Evolutionary conservation across 2,797 vertebrate genomes (phyloP).

Genomic region (Zenarchopterus dispar): DNA sequence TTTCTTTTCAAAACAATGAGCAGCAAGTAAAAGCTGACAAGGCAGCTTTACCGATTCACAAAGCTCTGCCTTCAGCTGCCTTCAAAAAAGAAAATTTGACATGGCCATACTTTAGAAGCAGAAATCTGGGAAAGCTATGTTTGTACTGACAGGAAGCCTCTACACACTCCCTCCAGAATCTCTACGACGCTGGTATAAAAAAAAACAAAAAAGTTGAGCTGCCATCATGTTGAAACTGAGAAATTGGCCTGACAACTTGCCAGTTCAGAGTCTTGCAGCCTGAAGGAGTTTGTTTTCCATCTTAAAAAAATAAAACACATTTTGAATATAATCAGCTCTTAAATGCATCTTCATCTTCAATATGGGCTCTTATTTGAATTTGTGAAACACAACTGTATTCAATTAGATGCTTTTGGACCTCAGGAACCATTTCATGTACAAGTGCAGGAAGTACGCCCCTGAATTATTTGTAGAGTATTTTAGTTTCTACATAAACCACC

Average conservation of each 20-base stretch:
- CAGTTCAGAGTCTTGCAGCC: background rate
- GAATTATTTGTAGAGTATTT: too few species aligned
- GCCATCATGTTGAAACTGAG: constrained; percentile 16
- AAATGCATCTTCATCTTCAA: background rate
- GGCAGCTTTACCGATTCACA: constrained; percentile 14
- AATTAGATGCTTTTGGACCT: too few species aligned
- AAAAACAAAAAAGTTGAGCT: constrained; percentile 1
- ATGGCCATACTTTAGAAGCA: constrained; percentile 7
- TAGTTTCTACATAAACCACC: too few species aligned
- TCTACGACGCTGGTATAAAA: background rate
- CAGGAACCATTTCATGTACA: too few species aligned
- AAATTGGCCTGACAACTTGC: too few species aligned
- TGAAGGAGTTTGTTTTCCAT: constrained; percentile 1
- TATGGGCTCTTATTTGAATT: too few species aligned
- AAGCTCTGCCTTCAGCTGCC: constrained; percentile 24
- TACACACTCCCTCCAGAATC: background rate
- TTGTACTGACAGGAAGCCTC: background rate
- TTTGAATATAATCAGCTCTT: constrained; percentile 12
- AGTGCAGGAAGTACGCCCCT: too few species aligned
- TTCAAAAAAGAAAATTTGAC: constrained; percentile 3
- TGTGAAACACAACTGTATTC: too few species aligned
- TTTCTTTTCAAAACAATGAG: too few species aligned
- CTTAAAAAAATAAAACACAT: constrained; percentile 1
- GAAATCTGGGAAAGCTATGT: background rate
- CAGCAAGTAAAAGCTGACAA: too few species aligned